Evolutionary conservation across 2,888 invertebrate genomes (phyloP).

Genomic region (Monochamus alternatus): DNA sequence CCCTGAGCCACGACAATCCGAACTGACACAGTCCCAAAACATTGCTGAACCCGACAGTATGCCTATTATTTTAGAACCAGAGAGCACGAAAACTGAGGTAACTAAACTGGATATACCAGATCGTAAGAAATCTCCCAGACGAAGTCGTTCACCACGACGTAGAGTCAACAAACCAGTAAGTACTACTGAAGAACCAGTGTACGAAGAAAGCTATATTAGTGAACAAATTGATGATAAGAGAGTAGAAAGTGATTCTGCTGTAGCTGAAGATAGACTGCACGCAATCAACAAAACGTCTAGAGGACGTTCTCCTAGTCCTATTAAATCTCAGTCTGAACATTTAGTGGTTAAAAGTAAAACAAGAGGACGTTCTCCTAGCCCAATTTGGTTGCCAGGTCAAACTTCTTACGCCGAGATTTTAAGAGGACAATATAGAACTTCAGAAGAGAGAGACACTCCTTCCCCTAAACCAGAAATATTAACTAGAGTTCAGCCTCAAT

Average conservation of each 20-base stretch:
- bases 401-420: slow-evolving; percentile 87
- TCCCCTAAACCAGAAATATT: slow-evolving; percentile 25
- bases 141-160: slow-evolving; percentile 73
- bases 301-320: slow-evolving; percentile 34
- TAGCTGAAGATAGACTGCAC: slow-evolving; percentile 4
- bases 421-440: slow-evolving; percentile 73
- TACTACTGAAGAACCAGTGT: background rate
- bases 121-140: slow-evolving; percentile 66
- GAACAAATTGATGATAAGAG: background rate
- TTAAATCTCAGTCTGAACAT: slow-evolving; percentile 23
- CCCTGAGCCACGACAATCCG: slow-evolving; percentile 56
- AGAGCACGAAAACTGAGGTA: slow-evolving; percentile 31
- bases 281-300: background rate
- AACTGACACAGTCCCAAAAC: slow-evolving; percentile 23
- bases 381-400: slow-evolving; percentile 83
- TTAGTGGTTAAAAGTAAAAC: slow-evolving; percentile 45
- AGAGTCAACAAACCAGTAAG: slow-evolving; percentile 58
- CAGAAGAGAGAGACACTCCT: slow-evolving; percentile 45
- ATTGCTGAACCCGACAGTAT: slow-evolving; percentile 19
- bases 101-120: slow-evolving; percentile 41
- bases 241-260: slow-evolving; percentile 24
- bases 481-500: slow-evolving; percentile 19
- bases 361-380: slow-evolving; percentile 78
- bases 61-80: slow-evolving; percentile 48
- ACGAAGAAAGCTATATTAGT: slow-evolving; percentile 12